These are phyloP conservation scores for Sebastes dallii DNA, from an alignment of 2,797 vertebrate species.

Conservation along the genomic window DNA sequence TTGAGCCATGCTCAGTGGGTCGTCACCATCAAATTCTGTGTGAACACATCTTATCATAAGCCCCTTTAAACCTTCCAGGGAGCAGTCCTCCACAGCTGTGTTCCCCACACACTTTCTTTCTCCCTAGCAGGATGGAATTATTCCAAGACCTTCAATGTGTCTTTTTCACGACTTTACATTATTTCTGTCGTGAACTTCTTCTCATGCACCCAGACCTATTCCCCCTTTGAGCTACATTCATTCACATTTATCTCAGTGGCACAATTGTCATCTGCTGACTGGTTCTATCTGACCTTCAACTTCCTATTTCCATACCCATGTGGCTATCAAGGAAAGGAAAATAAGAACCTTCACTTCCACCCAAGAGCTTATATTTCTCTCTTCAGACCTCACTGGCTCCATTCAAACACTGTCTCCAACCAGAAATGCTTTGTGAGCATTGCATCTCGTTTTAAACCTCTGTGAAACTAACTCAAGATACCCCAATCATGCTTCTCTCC, in stretches of 20 bases:
- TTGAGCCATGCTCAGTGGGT: background rate
- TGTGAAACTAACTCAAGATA: constrained; percentile 20
- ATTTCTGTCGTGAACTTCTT: background rate
- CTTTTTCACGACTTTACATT: constrained; percentile 17
- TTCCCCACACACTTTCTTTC: background rate
- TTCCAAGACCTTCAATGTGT: constrained; percentile 27
- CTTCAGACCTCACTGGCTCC: constrained; percentile 6
- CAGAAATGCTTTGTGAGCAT: background rate
- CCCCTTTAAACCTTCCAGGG: background rate
- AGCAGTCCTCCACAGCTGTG: background rate
- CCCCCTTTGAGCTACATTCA: constrained; percentile 8
- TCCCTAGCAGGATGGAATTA: background rate
- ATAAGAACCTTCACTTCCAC: background rate
- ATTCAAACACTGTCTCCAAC: constrained; percentile 7
- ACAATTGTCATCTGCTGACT: constrained; percentile 22
- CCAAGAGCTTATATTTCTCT: constrained; percentile 7
- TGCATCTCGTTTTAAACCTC: background rate
- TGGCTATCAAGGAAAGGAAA: background rate
- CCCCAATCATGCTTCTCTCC: constrained; percentile 24
- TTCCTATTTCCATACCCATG: constrained; percentile 20
- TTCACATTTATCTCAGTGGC: constrained; percentile 25
- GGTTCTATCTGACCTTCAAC: constrained; percentile 40
- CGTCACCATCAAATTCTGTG: background rate
- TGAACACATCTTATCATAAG: background rate
- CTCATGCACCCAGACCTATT: constrained; percentile 4